These are phyloP conservation scores for Cyanistes caeruleus DNA, from an alignment of 2,113 vertebrate species.

Conservation along the genomic window DNA sequence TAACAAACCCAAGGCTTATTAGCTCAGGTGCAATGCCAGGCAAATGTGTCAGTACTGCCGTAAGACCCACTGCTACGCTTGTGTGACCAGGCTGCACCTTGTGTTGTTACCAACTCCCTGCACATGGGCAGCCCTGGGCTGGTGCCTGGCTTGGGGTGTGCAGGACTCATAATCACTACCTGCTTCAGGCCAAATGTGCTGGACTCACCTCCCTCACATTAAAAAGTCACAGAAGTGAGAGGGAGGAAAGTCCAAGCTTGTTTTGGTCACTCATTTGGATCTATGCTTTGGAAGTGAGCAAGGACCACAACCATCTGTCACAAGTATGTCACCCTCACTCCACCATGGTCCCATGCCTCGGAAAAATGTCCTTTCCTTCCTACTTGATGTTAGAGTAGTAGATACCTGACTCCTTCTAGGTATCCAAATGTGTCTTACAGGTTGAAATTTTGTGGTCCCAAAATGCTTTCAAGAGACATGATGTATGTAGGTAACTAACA, in stretches of 20 bases:
- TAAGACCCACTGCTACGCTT: background rate
- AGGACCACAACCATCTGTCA: background rate
- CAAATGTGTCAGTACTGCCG: accelerated
- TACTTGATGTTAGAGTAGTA: background rate
- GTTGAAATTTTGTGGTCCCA: background rate
- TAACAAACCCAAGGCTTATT: constrained; percentile 5
- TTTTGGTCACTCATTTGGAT: background rate
- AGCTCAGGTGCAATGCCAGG: background rate
- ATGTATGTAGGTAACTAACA: background rate
- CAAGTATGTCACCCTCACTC: background rate
- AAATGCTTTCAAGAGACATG: background rate
- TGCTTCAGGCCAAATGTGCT: background rate
- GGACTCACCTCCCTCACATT: background rate
- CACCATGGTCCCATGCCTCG: background rate
- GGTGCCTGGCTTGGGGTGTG: background rate
- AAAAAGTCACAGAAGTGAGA: background rate
- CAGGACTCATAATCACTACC: background rate
- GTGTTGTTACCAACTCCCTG: background rate
- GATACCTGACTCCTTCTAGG: background rate
- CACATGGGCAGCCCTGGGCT: background rate
- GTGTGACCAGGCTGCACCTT: background rate
- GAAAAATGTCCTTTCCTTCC: background rate
- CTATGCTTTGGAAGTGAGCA: background rate
- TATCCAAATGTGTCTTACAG: background rate
- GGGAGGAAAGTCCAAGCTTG: background rate